Base-by-base conservation (phyloP, 2,113 vertebrate species). In the Eonycteris spelaea region DNA sequence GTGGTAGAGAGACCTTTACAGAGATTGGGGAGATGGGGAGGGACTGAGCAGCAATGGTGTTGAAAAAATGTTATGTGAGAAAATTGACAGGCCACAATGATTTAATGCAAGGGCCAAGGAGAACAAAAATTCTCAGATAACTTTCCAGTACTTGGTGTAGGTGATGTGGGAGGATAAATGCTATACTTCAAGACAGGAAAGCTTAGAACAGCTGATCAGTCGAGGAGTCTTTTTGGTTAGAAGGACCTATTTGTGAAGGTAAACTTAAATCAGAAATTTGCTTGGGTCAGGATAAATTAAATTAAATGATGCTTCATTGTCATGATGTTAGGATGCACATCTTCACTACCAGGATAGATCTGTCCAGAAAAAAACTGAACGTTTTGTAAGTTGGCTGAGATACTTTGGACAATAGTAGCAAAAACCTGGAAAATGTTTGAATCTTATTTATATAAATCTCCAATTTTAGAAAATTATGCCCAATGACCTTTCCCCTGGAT, bases 241-340 rank as follows among this genome's bases (percentile, higher is more conserved):
- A 85, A 70, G 38, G 51, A 12, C n/a, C 38, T 68, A 70, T 82
- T 92, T 85, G 19, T 65, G 14, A 85, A 75, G 74, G 13, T 68
- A 79, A 55, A 88, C 59, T 95, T 45, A 84, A 88, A 79, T 83
- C 7, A 79, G 30, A 88, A 79, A 85, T 88, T 83, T 78, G 19
- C 86, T 91, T 61, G 48, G 73, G 71, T 93, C 48, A 40, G n/a
- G 59, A 91, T 79, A 30, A 87, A 91, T 73, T 61, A 71, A 95
- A 55, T 78, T 93, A 67, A 77, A 65, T 67, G 38, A 86, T n/a
- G 16, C 30, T 68, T 55, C 61, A 40, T 63, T 55, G 55, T 87
- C n/a, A 33, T 14, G 4, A 74, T 53, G 30, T 21, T 79, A 2
- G 67, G 77, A 57, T 35, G 30, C 67, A 35, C 35, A 77, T 82